Base-by-base conservation (phyloP, 1,140 invertebrate genomes). In the Drosophila parabipectinata region DNA sequence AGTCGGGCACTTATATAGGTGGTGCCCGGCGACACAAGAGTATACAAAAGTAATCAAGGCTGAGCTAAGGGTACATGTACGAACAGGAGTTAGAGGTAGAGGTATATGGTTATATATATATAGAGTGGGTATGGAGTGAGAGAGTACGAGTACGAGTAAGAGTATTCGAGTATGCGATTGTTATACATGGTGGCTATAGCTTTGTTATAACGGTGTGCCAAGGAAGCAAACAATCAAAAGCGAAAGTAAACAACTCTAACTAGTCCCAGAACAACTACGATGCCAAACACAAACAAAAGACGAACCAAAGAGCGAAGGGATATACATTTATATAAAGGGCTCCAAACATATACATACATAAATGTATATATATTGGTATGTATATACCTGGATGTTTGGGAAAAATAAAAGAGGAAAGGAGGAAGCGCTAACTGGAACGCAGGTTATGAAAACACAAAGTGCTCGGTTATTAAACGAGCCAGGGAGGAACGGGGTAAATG, bases 381-480 rank as follows among this genome's bases (percentile, higher is more conserved):
- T 28, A 55, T 59, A 52, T 34, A 63, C 48, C 21, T 60, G 47
- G 44, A 28, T 21, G 47, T 53, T 10, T 54, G 37, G 44, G 39
- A 53, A 44, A 37, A 55, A 39, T 51, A 24, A 44, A 44, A 18
- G 34, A 18, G 14, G 21, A 54, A 69, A 45, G 26, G 44, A 47
- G 53, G 37, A 66, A 72, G 64, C 67, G 59, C 68, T 74, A 84
- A 77, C 72, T 73, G 75, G 73, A 68, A 60, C 64, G 78, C 82
- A 64, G 81, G 81, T 87, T 85, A 82, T 83, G 80, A 84, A 83
- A 83, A 83, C 76, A 76, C 74, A 83, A 84, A 77, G 72, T 77
- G 80, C 66, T 72, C 66, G 76, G 60, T 82, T 82, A 83, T 83
- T 84, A 83, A 84, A 72, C 80, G 76, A 77, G 60, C 56, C 50